Conservation (phyloP, 2,113 vertebrate species). For the Myotis yumanensis region DNA sequence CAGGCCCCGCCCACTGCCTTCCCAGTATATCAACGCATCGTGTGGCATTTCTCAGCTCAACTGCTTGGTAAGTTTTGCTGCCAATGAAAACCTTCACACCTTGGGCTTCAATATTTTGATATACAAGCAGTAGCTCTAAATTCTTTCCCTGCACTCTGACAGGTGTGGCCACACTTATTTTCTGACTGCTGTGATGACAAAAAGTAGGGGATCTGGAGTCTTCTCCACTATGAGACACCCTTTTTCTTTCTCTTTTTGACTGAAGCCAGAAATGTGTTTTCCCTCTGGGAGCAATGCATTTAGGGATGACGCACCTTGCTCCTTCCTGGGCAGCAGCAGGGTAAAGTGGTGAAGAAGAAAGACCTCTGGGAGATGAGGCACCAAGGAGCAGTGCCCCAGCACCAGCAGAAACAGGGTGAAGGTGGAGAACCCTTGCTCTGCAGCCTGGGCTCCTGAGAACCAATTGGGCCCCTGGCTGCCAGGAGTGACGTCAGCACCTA, state of each 20-base stretch:
- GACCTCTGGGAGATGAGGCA: background rate
- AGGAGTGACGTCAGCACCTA: background rate
- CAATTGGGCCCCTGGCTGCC: background rate
- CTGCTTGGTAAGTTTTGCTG: background rate
- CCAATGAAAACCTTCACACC: background rate
- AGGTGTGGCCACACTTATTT: background rate
- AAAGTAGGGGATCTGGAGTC: too few species aligned
- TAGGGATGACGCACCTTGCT: background rate
- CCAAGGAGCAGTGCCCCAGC: background rate
- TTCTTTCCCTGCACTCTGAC: background rate
- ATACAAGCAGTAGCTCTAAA: background rate
- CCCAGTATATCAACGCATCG: accelerated
- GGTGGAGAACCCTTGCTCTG: background rate
- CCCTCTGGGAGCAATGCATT: background rate
- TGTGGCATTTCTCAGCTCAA: background rate
- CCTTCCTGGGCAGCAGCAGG: background rate
- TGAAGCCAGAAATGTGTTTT: background rate
- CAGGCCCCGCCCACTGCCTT: accelerated
- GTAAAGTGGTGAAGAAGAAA: background rate
- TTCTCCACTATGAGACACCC: background rate
- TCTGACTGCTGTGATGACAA: background rate
- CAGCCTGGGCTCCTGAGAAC: background rate
- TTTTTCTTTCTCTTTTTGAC: too few species aligned
- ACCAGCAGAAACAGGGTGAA: background rate
- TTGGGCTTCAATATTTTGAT: background rate